These are phyloP conservation scores for Conomelus anceps DNA, from an alignment of 2,888 invertebrate genomes.

Conservation along the genomic window DNA sequence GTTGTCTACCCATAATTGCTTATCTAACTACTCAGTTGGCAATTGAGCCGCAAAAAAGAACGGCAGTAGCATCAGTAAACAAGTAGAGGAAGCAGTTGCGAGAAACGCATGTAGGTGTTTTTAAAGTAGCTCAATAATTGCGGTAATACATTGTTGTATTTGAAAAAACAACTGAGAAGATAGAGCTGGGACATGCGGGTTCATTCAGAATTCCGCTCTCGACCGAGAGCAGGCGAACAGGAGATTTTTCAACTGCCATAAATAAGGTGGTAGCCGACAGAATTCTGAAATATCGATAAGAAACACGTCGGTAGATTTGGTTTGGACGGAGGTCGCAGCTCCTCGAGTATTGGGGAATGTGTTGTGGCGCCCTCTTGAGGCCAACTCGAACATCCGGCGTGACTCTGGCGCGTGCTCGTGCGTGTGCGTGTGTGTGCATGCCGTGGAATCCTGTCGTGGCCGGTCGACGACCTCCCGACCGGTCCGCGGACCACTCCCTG, in stretches of 20 bases:
- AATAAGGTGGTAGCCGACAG: not conserved
- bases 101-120: not conserved
- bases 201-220: not conserved
- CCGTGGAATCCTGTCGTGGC: not conserved
- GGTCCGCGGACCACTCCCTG: not conserved
- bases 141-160: not conserved
- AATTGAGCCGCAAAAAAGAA: not conserved
- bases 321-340: not conserved
- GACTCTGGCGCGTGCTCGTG: not conserved
- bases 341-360: no score
- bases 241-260: not conserved
- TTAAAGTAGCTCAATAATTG: not conserved
- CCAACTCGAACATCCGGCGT: not conserved
- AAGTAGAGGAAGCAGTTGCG: not conserved
- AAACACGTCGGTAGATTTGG: not conserved
- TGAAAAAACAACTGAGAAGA: not conserved
- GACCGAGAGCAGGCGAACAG: not conserved
- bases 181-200: not conserved
- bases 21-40: not conserved
- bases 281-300: not conserved
- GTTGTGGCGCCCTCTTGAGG: not conserved
- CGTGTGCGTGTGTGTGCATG: not conserved
- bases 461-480: not conserved
- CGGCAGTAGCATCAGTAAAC: not conserved
- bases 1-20: no score